Percentiles rank a stretch among this genome's conserved stretches.
phyloP scores from a whole-genome alignment of 2,888 invertebrate species.

The Trichopoda pennipes region DNA sequence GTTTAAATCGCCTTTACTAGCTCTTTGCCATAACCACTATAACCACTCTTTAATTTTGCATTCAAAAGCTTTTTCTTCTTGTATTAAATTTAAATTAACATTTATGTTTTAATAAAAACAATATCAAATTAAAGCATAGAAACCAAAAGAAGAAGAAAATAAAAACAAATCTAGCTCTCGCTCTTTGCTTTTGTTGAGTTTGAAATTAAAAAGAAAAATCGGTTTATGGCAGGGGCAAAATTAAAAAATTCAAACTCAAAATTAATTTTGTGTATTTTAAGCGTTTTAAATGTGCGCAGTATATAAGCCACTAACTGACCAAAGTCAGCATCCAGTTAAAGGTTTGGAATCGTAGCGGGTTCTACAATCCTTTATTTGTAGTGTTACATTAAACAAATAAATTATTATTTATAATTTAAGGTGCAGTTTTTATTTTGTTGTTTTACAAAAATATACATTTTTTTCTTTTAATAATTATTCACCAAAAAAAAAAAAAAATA shows the following conservation, averaged over 20 bases:
- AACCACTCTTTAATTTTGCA: slow-evolving; percentile 36
- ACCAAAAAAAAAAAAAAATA: slow-evolving; percentile 4
- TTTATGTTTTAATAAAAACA: slow-evolving; percentile 50
- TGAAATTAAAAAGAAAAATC: slow-evolving; percentile 29
- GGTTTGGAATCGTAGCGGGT: slow-evolving; percentile 81
- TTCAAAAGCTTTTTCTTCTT: slow-evolving; percentile 34
- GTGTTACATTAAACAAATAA: slow-evolving; percentile 50
- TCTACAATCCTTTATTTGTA: slow-evolving; percentile 79
- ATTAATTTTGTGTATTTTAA: slow-evolving; percentile 69
- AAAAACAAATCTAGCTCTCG: slow-evolving; percentile 60
- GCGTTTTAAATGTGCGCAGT: slow-evolving; percentile 78
- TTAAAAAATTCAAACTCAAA: slow-evolving; percentile 57
- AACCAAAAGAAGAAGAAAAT: not conserved
- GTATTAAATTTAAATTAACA: slow-evolving; percentile 8
- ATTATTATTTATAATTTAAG: slow-evolving; percentile 48
- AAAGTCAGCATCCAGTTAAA: slow-evolving; percentile 82
- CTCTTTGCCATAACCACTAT: slow-evolving; percentile 4
- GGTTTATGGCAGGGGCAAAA: slow-evolving; percentile 30
- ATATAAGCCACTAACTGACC: slow-evolving; percentile 81
- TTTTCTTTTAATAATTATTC: not conserved
- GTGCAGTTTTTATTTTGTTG: slow-evolving; percentile 29
- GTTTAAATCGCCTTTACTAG: not conserved
- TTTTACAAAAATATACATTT: slow-evolving; percentile 16
- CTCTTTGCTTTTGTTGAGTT: slow-evolving; percentile 52
- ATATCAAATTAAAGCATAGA: slow-evolving; percentile 3